Percentiles rank a stretch among this genome's conserved stretches.
Conservation (phyloP, 2,888 invertebrate species). For the Eledone cirrhosa region DNA sequence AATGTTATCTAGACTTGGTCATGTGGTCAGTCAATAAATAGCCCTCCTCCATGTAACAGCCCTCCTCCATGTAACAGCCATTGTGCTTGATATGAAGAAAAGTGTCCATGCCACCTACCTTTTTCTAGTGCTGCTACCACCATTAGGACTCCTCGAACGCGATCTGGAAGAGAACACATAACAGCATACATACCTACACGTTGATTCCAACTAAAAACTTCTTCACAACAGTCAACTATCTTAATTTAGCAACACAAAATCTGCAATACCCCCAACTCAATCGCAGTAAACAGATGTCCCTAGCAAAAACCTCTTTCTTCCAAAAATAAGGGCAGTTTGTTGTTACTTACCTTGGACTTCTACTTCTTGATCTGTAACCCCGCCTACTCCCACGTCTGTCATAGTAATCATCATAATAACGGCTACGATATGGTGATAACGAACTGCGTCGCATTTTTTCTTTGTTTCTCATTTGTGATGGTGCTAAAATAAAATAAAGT, state of each 20-base stretch:
- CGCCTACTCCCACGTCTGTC: conserved; percentile 40
- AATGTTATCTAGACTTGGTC: too few relatives aligned
- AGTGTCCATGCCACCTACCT: not conserved
- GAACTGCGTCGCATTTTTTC: conserved; percentile 28
- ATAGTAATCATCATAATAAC: conserved; percentile 44
- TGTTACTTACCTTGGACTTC: conserved; percentile 39
- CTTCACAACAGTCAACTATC: too few relatives aligned
- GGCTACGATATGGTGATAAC: conserved; percentile 41
- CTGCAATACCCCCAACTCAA: too few relatives aligned
- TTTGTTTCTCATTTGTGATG: conserved; percentile 26
- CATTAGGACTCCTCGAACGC: conserved; percentile 14
- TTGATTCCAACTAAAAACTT: too few relatives aligned
- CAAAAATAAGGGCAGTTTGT: not conserved
- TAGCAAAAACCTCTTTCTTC: too few relatives aligned
- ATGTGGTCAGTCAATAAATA: too few relatives aligned
- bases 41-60: too few relatives aligned
- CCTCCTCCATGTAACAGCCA: too few relatives aligned
- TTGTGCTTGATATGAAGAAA: too few relatives aligned
- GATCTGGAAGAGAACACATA: conserved; percentile 19
- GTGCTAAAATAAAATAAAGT: not conserved
- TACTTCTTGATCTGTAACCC: conserved; percentile 39
- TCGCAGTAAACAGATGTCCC: too few relatives aligned
- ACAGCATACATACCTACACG: not conserved
- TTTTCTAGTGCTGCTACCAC: conserved; percentile 9
- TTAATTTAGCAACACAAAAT: too few relatives aligned